Base-by-base conservation (phyloP, 2,113 vertebrate genomes). In the Bostrychus sinensis region DNA sequence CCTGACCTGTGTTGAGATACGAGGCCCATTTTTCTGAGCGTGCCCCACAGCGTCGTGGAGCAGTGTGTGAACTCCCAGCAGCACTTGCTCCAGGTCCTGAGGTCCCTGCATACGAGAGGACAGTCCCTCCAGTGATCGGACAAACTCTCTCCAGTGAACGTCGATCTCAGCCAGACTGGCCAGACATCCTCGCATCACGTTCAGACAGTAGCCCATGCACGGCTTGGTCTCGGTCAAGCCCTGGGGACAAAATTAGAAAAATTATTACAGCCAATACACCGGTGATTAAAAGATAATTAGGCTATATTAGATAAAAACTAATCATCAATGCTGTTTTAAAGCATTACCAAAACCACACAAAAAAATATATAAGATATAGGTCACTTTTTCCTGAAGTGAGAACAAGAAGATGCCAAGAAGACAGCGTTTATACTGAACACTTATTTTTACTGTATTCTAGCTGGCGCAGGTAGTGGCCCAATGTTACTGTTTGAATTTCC, bases 181-280 rank as follows among this genome's bases (percentile, higher is more conserved):
- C 70, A 97, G 82, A 82, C 96, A 97, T 61, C 95, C 95, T 1
- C 93, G 85, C 50, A 94, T 55, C 30, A 95, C 90, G 0, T 94
- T 96, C 65, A 96, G 94, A 81, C 95, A 96, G 86, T 95, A 96
- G 0, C 95, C 96, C 92, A 93, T 91, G 67, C 95, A 96, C 8
- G 95, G 94, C 56, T 92, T 94, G 63, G 91, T 91, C 50, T 83
- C 62, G 2, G 75, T 90, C 81, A 94, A 82, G 3, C 92, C 94
- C 89, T 91, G 75, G 19, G 60, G 32, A 70, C 36, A 5, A 68
- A 61, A 80, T 22, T 3, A 23, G 20, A 23, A 23, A 12, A 46
- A n/a, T n/a, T n/a, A n/a, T n/a, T n/a, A n/a, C n/a, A n/a, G n/a
- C n/a, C n/a, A n/a, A n/a, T n/a, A n/a, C n/a, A n/a, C n/a, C n/a